Percentiles rank a stretch among this genome's conserved stretches.
Conservation (phyloP, 2,888 invertebrate genomes). For the Pristionchus mayeri region DNA sequence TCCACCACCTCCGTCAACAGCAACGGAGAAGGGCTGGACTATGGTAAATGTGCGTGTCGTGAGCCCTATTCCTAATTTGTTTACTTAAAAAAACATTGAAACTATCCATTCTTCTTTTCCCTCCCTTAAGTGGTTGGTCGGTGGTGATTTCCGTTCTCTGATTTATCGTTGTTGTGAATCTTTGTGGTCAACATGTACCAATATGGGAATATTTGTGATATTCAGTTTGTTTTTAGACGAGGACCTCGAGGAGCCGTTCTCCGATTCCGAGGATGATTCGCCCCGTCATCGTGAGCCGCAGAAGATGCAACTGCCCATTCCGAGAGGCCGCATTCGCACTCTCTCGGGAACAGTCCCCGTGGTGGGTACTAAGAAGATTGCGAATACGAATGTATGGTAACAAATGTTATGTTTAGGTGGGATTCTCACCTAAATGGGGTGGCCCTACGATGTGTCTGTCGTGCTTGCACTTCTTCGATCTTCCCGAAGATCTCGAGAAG, state of each 20-base stretch:
- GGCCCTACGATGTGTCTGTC: slow-evolving; percentile 76
- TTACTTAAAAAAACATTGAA: neutral
- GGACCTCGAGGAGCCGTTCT: slow-evolving; percentile 76
- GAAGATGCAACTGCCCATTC: slow-evolving; percentile 71
- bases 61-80: slow-evolving; percentile 20
- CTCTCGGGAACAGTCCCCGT: slow-evolving; percentile 72
- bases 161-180: neutral
- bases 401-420: slow-evolving; percentile 54
- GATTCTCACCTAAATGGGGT: slow-evolving; percentile 75
- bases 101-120: neutral
- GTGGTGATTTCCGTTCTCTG: too few relatives aligned
- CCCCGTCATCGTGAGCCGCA: slow-evolving; percentile 59
- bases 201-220: neutral
- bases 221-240: slow-evolving; percentile 51
- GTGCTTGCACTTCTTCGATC: slow-evolving; percentile 76
- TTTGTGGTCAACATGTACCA: neutral
- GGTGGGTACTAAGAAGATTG: slow-evolving; percentile 35
- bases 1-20: slow-evolving; percentile 66
- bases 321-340: slow-evolving; percentile 74
- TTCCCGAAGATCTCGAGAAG: slow-evolving; percentile 70
- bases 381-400: too few relatives aligned
- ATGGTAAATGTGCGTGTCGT: slow-evolving; percentile 56
- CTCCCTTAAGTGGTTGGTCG: slow-evolving; percentile 33
- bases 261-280: slow-evolving; percentile 70
- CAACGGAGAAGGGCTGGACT: slow-evolving; percentile 72